These are phyloP conservation scores for Agelastica alni DNA, from an alignment of 2,888 invertebrate genomes.

Conservation along the genomic window DNA sequence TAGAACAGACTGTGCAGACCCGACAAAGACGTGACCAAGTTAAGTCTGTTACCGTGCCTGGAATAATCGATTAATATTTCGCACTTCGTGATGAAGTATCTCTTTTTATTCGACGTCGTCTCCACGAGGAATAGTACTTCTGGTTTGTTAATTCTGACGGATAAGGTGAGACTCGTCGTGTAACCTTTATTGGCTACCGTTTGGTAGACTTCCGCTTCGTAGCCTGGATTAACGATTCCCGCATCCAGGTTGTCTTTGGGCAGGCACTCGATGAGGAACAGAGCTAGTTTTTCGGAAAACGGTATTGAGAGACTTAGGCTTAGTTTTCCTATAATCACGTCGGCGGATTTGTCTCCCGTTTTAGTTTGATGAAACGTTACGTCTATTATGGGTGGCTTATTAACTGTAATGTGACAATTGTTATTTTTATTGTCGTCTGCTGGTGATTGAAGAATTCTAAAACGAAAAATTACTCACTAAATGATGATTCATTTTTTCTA, in stretches of 20 bases:
- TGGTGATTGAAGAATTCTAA: constrained; percentile 70
- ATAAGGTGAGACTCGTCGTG: constrained; percentile 65
- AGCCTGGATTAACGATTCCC: constrained; percentile 73
- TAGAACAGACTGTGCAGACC: constrained; percentile 62
- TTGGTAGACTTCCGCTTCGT: constrained; percentile 63
- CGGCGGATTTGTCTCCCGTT: constrained; percentile 65
- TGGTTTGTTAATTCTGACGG: constrained; percentile 74
- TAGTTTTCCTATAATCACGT: constrained; percentile 74
- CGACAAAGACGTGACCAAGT: constrained; percentile 65
- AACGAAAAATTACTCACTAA: constrained; percentile 32
- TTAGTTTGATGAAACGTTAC: constrained; percentile 67
- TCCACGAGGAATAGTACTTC: constrained; percentile 77
- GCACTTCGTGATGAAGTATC: constrained; percentile 65
- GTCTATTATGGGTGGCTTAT: constrained; percentile 74
- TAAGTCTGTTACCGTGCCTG: constrained; percentile 66
- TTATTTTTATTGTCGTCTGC: constrained; percentile 63
- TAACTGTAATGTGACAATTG: constrained; percentile 61
- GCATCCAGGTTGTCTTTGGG: constrained; percentile 65
- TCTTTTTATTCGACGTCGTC: constrained; percentile 61
- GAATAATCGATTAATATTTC: constrained; percentile 75
- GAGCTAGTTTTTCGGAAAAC: constrained; percentile 62
- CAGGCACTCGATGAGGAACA: constrained; percentile 54
- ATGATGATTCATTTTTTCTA: no score
- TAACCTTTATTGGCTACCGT: constrained; percentile 34
- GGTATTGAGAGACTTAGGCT: constrained; percentile 74